Conservation (phyloP, 2,888 invertebrate genomes). For the Sarcophaga caerulescens region DNA sequence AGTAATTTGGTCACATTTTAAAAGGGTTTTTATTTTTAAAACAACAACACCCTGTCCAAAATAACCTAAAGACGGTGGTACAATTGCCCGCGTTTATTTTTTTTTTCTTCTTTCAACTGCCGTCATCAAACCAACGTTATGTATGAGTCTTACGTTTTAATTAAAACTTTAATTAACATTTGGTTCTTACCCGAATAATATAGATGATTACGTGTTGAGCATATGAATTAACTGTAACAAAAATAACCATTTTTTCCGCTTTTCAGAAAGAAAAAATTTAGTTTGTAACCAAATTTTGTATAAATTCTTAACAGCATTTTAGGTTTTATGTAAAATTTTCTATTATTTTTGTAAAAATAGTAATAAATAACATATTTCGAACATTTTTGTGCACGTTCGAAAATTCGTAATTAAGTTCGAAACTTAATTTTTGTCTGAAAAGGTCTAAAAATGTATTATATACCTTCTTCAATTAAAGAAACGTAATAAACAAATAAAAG, state of each 20-base stretch:
- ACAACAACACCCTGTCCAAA: neutral
- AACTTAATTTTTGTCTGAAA: neutral
- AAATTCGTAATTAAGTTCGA: neutral
- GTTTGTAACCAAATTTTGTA: too few species aligned
- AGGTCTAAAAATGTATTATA: neutral
- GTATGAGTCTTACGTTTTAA: neutral
- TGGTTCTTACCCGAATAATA: too few species aligned
- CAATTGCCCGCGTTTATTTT: too few species aligned
- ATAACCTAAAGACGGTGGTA: too few species aligned
- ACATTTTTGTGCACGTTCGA: too few species aligned
- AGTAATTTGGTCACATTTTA: neutral
- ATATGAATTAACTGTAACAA: neutral
- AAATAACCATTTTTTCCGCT: neutral
- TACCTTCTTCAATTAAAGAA: too few species aligned
- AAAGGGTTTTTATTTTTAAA: conserved; percentile 21
- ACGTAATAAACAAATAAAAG: too few species aligned
- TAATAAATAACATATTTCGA: too few species aligned
- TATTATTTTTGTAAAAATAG: too few species aligned
- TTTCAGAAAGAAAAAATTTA: too few species aligned
- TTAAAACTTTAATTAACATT: neutral
- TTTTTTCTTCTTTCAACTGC: neutral
- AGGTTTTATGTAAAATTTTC: too few species aligned
- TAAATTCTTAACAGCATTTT: too few species aligned
- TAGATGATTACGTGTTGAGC: neutral
- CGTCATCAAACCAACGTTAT: neutral